Percentiles rank a stretch among this genome's conserved stretches.
These are phyloP conservation scores for Crenichthys baileyi DNA, from an alignment of 2,797 vertebrate species.

Conservation along the genomic window DNA sequence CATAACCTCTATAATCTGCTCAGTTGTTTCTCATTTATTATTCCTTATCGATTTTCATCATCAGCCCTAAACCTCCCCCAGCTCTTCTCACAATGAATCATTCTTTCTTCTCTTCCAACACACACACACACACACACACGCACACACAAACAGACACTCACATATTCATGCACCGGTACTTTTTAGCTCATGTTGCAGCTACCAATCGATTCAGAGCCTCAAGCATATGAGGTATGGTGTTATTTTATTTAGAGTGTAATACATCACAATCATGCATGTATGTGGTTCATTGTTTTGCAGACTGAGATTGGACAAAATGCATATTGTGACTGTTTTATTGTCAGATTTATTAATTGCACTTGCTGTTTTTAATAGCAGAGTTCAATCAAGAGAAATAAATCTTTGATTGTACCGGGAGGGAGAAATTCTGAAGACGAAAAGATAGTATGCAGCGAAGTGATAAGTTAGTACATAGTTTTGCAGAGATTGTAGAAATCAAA, in stretches of 20 bases:
- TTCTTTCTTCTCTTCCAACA: conserved; percentile 43
- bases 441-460: not conserved
- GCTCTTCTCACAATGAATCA: conserved; percentile 75
- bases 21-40: conserved; percentile 85
- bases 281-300: conserved; percentile 63
- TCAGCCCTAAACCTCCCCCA: conserved; percentile 67
- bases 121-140: conserved; percentile 14
- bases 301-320: conserved; percentile 27
- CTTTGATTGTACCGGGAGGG: conserved; percentile 1
- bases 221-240: conserved; percentile 65
- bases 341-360: conserved; percentile 45
- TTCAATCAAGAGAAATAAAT: conserved; percentile 17
- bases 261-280: conserved; percentile 68
- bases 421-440: not conserved
- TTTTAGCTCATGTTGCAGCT: conserved; percentile 73
- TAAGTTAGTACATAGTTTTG: no score
- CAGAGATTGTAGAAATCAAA: no score
- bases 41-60: conserved; percentile 85
- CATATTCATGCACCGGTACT: conserved; percentile 7
- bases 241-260: conserved; percentile 72
- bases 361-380: conserved; percentile 32
- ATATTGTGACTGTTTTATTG: conserved; percentile 45
- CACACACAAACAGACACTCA: not conserved
- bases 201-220: conserved; percentile 75
- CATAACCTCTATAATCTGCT: conserved; percentile 81